These are phyloP conservation scores for Campoletis sonorensis DNA, from an alignment of 1,140 invertebrate species.

Conservation along the genomic window DNA sequence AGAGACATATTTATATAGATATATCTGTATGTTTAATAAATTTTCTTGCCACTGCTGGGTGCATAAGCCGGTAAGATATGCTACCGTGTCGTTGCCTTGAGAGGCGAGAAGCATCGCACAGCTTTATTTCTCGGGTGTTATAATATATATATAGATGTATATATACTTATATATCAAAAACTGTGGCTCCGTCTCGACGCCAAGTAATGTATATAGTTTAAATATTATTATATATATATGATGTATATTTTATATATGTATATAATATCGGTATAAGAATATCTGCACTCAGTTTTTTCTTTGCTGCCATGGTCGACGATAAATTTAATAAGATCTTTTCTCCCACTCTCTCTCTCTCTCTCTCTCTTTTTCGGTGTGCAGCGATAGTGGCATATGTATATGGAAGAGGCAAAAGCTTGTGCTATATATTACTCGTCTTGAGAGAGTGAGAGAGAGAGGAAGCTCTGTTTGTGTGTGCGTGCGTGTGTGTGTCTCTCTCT, in stretches of 20 bases:
- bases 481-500: no score
- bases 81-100: not conserved
- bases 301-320: slow-evolving; percentile 14
- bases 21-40: slow-evolving; percentile 1
- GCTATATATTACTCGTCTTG: slow-evolving; percentile 5
- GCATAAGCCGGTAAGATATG: not conserved
- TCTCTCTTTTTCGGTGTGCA: slow-evolving; percentile 10
- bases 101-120: slow-evolving; percentile 6
- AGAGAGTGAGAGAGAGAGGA: no score
- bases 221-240: not conserved
- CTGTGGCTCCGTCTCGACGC: not conserved
- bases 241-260: slow-evolving; percentile 1
- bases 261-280: slow-evolving; percentile 22
- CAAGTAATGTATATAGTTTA: not conserved
- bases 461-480: no score
- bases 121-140: slow-evolving; percentile 13
- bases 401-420: slow-evolving; percentile 3
- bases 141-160: slow-evolving; percentile 4
- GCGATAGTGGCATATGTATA: not conserved
- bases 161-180: not conserved
- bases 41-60: not conserved
- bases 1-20: no score
- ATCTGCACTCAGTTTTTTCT: slow-evolving; percentile 15
- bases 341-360: not conserved
- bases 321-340: slow-evolving; percentile 41